Evolutionary conservation across 2,113 vertebrate genomes (phyloP), one percentile per base, ranked within the genome.

Genomic region (Xiphophorus couchianus): DNA sequence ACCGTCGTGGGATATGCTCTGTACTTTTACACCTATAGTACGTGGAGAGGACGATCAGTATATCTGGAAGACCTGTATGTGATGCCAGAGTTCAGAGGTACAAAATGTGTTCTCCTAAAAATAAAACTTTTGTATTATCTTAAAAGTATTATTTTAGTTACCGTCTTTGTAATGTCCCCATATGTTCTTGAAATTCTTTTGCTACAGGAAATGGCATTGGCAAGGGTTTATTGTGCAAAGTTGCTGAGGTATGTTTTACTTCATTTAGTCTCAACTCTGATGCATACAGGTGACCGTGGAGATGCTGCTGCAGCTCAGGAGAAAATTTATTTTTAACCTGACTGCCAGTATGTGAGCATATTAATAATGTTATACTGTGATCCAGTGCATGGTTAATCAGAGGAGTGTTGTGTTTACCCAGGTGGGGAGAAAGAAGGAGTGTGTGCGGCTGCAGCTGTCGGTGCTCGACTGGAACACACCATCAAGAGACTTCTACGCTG

Each of bases 11-110:
- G 96, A 15, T 97, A 89, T 0, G 93, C 88, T 1, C 76, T 97
- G 0, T 97, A 94, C 84, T 96, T 89, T 80, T 96, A 94, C 90
- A 94, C 87, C 1, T 97, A 97, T 83, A 95, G 95, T 61, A 95
- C 95, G 17, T 95, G 93, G 93, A 92, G 87, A 44, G 95, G 95
- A 1, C 81, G 85, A 0, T 48, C 88, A 0, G 11, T 96, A n/a
- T 94, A 93, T 78, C 66, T 97, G 92, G 96, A 97, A 76, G 96
- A 96, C 72, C 82, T 97, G 28, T 97, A 96, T 9, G 94, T 97
- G 71, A 97, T 94, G 94, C 94, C 94, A 4, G 93, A 96, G 51
- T 96, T 94, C 77, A 92, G 95, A 91, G 95, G 96, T 97, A 88
- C 62, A 66, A 6, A 54, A 22, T 58, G 3, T 63, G 11, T 31